Evolutionary conservation across 1,140 invertebrate genomes (phyloP).

Genomic region (Plutomurus gul): DNA sequence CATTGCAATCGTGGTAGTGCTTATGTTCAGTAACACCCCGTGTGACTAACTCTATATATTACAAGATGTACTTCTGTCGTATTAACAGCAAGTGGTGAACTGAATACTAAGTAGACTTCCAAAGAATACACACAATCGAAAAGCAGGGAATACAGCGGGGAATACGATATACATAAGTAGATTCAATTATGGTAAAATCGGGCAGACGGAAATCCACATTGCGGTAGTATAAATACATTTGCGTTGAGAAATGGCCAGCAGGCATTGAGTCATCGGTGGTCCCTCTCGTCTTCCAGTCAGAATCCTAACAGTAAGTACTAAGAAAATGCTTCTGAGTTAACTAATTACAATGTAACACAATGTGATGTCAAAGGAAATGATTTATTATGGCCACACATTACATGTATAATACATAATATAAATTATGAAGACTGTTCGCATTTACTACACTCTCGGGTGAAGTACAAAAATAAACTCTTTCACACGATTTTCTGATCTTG

Average conservation of each 20-base stretch:
- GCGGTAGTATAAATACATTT: neutral
- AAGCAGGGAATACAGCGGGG: neutral
- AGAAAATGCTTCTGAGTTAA: conserved; percentile 15
- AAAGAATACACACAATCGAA: neutral
- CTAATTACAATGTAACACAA: conserved; percentile 28
- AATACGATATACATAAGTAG: neutral
- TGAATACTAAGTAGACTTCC: neutral
- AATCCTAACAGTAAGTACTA: neutral
- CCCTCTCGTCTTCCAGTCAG: neutral
- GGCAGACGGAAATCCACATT: neutral
- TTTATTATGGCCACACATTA: conserved; percentile 10
- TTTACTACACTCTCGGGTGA: too few species aligned
- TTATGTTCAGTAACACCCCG: neutral
- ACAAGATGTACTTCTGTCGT: neutral
- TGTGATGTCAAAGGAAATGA: neutral
- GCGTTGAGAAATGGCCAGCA: neutral
- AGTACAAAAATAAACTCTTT: neutral
- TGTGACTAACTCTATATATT: neutral
- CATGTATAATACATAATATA: too few species aligned
- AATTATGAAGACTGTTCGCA: too few species aligned
- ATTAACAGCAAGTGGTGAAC: neutral
- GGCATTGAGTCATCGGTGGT: neutral
- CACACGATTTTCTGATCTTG: neutral
- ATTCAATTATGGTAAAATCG: conserved; percentile 1
- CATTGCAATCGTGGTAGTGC: neutral